phyloP scores from a whole-genome alignment of 2,888 invertebrate genomes.

The Spialia ferax region DNA sequence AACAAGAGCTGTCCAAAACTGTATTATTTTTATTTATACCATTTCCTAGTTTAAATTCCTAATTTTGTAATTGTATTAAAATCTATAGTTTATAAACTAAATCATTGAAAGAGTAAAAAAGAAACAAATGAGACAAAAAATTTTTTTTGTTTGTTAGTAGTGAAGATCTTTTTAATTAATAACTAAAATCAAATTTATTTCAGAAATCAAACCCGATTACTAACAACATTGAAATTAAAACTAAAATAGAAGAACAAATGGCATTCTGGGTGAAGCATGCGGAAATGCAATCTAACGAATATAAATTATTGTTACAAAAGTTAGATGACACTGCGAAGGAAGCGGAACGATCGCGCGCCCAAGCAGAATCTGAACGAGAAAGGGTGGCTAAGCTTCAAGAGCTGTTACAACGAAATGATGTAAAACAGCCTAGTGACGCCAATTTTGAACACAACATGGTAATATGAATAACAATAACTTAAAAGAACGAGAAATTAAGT shows the following conservation, averaged over 20 bases:
- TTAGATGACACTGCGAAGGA: constrained; percentile 69
- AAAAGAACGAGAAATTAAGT: no score
- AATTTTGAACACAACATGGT: not conserved
- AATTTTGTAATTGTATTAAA: no score
- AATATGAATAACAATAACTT: not conserved
- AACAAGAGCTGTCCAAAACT: constrained; percentile 75
- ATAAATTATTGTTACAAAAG: constrained; percentile 70
- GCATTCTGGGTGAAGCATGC: constrained; percentile 67
- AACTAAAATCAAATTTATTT: constrained; percentile 50
- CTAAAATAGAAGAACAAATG: constrained; percentile 69
- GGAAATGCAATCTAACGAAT: constrained; percentile 72
- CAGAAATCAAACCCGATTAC: constrained; percentile 61
- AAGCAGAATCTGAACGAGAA: constrained; percentile 66
- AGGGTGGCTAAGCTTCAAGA: constrained; percentile 64
- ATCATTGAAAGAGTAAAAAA: no score
- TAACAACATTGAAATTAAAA: constrained; percentile 60
- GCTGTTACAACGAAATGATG: constrained; percentile 58
- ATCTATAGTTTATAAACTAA: no score
- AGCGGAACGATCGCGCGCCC: constrained; percentile 65
- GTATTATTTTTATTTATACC: constrained; percentile 55
- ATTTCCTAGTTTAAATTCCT: no score
- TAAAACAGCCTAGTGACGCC: not conserved
- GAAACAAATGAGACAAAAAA: no score
- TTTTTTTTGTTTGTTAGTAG: no score
- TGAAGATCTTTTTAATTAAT: not conserved